A percentile compares a stretch with the other conserved stretches of the same genome.
These are phyloP conservation scores for Acrobasis consociella DNA, from an alignment of 2,888 invertebrate genomes.

Conservation along the genomic window DNA sequence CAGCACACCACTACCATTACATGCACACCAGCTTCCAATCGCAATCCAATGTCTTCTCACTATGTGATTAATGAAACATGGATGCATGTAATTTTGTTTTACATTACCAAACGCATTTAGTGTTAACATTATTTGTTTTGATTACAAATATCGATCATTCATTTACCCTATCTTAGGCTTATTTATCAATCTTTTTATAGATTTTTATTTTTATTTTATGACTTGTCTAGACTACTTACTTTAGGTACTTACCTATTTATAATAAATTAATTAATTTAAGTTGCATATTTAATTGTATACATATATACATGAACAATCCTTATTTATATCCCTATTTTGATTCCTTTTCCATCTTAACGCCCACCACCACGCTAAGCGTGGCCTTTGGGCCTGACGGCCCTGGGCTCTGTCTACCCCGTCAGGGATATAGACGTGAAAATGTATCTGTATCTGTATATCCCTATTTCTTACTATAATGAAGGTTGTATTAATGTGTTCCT, in stretches of 20 bases:
- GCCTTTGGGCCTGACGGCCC: no score
- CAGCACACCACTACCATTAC: constrained; percentile 32
- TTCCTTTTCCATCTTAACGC: no score
- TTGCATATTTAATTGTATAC: no score
- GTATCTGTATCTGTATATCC: no score
- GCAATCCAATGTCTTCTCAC: constrained; percentile 12
- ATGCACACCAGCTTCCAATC: constrained; percentile 19
- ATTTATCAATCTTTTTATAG: background rate
- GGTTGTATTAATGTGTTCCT: constrained; percentile 46
- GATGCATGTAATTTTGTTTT: constrained; percentile 8
- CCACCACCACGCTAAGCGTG: no score
- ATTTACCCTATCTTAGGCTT: background rate
- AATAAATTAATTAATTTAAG: background rate
- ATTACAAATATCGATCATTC: background rate
- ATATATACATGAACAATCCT: background rate
- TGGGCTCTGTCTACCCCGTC: no score
- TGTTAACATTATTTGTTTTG: background rate
- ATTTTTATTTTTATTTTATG: background rate
- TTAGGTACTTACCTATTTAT: background rate
- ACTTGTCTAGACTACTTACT: no score
- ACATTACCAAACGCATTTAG: background rate
- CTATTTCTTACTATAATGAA: constrained; percentile 38
- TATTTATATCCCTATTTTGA: no score
- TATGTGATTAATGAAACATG: constrained; percentile 9
- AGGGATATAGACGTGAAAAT: no score